These are phyloP conservation scores for Lithophane socia DNA, from an alignment of 2,888 invertebrate genomes.

Conservation along the genomic window DNA sequence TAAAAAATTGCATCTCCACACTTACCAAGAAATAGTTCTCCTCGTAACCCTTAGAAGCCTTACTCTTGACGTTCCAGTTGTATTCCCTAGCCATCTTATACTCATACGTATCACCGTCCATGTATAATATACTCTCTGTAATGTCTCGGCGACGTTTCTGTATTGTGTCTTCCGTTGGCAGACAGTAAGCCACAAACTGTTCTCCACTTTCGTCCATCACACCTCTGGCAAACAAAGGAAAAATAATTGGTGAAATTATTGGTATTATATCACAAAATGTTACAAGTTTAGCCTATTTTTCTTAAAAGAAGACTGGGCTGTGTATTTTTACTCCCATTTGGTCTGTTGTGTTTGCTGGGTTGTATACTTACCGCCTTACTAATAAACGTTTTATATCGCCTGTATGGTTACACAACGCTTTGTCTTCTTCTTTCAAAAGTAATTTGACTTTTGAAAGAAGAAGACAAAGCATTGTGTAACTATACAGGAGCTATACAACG, in stretches of 20 bases:
- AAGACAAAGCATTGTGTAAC: too few relatives aligned
- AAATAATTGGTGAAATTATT: not conserved
- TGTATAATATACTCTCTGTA: slow-evolving; percentile 93
- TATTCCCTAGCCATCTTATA: slow-evolving; percentile 99
- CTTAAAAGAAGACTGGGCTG: not conserved
- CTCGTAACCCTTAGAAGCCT: slow-evolving; percentile 98
- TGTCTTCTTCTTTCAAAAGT: too few relatives aligned
- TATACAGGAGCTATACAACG: too few relatives aligned
- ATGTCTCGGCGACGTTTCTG: slow-evolving; percentile 96
- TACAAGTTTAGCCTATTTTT: not conserved
- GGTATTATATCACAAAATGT: not conserved
- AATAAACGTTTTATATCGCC: too few relatives aligned
- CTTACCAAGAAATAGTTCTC: slow-evolving; percentile 98
- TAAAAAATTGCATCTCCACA: slow-evolving; percentile 1
- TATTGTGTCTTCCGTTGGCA: slow-evolving; percentile 98
- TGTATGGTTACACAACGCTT: too few relatives aligned
- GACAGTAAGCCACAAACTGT: slow-evolving; percentile 99
- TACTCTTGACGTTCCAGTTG: slow-evolving; percentile 99
- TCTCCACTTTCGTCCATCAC: slow-evolving; percentile 99
- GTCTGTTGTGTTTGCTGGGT: not conserved
- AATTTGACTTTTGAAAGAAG: too few relatives aligned
- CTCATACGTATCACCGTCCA: slow-evolving; percentile 98
- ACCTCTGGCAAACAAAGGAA: slow-evolving; percentile 92
- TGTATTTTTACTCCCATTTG: not conserved
- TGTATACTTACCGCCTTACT: not conserved